Conservation (phyloP, 2,113 vertebrate genomes). For the Calyptomena viridis region DNA sequence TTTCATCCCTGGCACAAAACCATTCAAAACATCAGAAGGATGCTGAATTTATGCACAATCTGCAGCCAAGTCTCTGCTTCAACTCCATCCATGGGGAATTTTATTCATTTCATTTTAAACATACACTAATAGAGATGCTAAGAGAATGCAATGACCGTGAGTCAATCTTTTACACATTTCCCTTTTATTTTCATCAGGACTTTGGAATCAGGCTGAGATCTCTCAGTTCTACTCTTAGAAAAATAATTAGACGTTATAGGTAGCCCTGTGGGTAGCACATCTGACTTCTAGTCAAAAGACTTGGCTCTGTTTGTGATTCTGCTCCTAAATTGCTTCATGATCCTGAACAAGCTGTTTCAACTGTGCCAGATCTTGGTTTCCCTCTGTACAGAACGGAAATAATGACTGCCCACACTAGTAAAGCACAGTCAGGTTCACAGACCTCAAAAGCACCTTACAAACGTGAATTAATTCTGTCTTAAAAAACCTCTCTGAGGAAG, state of each 20-base stretch:
- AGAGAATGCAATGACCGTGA: neutral
- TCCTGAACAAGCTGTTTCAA: slow-evolving; percentile 43
- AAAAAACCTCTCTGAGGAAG: neutral
- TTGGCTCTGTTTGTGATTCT: slow-evolving; percentile 25
- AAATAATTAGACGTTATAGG: slow-evolving; percentile 42
- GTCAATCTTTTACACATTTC: neutral
- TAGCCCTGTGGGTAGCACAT: slow-evolving; percentile 13
- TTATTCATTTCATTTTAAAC: slow-evolving; percentile 1
- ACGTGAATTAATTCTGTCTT: slow-evolving; percentile 29
- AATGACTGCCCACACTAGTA: slow-evolving; percentile 30
- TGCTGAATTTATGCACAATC: neutral
- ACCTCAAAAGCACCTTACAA: slow-evolving; percentile 28
- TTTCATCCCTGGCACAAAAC: neutral
- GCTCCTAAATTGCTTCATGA: slow-evolving; percentile 21
- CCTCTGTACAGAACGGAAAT: neutral
- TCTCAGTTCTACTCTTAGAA: neutral
- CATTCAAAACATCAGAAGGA: neutral
- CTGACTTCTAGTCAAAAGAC: slow-evolving; percentile 20
- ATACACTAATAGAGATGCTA: slow-evolving; percentile 3
- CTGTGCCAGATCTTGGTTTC: neutral
- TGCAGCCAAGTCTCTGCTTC: neutral
- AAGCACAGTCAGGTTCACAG: slow-evolving; percentile 5
- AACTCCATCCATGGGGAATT: neutral
- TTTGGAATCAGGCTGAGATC: slow-evolving; percentile 15
- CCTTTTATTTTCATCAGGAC: slow-evolving; percentile 11